Conservation (phyloP, 1,140 invertebrate species). For the Yoshiicerus persimilis region DNA sequence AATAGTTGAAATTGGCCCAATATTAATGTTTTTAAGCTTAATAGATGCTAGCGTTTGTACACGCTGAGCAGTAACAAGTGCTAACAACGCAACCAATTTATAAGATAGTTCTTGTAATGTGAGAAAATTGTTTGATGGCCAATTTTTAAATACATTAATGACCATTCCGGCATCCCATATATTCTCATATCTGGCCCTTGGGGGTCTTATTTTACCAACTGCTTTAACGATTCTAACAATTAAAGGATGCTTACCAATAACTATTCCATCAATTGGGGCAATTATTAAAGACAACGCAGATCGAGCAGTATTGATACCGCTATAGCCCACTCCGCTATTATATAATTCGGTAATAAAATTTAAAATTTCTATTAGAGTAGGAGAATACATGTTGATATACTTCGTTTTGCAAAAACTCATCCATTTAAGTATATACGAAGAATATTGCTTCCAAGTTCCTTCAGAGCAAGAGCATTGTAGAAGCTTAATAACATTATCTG, state of each 20-base stretch:
- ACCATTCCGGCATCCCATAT: constrained; percentile 18
- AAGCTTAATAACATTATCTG: background rate
- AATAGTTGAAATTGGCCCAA: background rate
- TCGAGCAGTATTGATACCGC: constrained; percentile 28
- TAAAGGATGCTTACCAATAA: constrained; percentile 7
- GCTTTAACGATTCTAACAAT: constrained; percentile 21
- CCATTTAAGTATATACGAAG: background rate
- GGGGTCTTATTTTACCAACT: background rate
- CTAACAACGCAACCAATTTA: constrained; percentile 25
- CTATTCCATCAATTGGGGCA: background rate
- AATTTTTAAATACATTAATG: background rate
- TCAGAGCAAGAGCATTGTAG: background rate
- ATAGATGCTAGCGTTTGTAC: constrained; percentile 17
- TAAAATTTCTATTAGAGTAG: background rate
- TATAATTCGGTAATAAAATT: background rate
- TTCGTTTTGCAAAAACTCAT: background rate
- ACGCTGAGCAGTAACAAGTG: constrained; percentile 9
- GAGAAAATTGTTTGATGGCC: background rate
- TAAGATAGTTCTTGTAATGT: background rate
- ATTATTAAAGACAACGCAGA: constrained; percentile 25
- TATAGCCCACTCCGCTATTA: constrained; percentile 10
- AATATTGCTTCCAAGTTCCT: background rate
- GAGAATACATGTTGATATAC: background rate
- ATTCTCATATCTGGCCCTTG: constrained; percentile 8
- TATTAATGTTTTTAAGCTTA: background rate